Percentiles rank a stretch among this genome's conserved stretches.
phyloP scores from a whole-genome alignment of 2,113 vertebrate species.

The Cariama cristata region DNA sequence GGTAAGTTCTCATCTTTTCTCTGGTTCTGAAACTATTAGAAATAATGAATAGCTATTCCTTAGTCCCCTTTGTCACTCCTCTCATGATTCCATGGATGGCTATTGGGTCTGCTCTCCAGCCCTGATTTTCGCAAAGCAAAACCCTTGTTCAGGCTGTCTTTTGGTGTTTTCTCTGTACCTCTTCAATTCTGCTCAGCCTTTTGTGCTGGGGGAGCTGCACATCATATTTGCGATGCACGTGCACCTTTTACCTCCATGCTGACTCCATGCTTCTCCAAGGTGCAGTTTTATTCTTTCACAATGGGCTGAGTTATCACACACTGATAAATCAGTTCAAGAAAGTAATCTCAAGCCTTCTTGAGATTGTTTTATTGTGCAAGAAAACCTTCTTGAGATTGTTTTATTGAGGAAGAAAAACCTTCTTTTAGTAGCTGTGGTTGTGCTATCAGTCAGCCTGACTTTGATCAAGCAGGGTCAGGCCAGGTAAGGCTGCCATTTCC shows the following conservation, averaged over 20 bases:
- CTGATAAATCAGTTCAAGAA: background rate
- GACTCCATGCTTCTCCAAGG: background rate
- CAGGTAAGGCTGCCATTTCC: background rate
- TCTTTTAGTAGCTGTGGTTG: background rate
- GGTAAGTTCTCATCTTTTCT: background rate
- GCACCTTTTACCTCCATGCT: rapidly evolving
- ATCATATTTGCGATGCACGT: background rate
- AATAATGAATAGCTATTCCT: background rate
- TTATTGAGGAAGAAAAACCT: background rate
- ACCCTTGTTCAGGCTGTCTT: background rate
- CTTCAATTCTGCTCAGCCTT: background rate
- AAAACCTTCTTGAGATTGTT: background rate
- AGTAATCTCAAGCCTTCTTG: background rate
- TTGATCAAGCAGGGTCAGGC: background rate
- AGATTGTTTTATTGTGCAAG: background rate
- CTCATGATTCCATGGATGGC: background rate
- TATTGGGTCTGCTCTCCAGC: background rate
- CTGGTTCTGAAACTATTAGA: background rate
- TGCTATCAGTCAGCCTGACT: background rate
- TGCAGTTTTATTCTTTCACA: background rate
- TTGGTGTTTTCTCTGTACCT: background rate
- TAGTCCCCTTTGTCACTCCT: background rate
- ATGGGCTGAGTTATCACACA: background rate
- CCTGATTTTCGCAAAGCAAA: background rate
- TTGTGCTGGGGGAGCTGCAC: background rate